Conservation (phyloP, 2,888 invertebrate species). For the Laspeyria flexula region DNA sequence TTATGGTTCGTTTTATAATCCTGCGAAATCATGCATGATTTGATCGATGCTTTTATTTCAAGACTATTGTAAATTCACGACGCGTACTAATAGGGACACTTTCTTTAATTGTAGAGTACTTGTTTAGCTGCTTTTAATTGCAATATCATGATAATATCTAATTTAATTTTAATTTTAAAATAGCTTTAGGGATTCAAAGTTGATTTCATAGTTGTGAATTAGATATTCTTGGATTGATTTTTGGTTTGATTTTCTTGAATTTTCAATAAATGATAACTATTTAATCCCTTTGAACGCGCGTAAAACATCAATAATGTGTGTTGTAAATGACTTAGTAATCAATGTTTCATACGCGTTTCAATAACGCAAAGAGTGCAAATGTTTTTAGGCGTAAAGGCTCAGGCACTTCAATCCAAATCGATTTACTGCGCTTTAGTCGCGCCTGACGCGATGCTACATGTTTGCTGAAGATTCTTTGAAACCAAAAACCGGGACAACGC, state of each 20-base stretch:
- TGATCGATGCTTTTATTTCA: slow-evolving; percentile 16
- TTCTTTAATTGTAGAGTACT: too few relatives aligned
- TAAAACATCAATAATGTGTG: slow-evolving; percentile 3
- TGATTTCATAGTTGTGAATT: not conserved
- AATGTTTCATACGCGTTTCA: slow-evolving; percentile 12
- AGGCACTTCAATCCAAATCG: slow-evolving; percentile 51
- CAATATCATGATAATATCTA: too few relatives aligned
- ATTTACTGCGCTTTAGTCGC: slow-evolving; percentile 58
- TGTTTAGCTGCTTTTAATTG: too few relatives aligned
- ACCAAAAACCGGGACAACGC: slow-evolving; percentile 11
- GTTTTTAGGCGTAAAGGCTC: slow-evolving; percentile 35
- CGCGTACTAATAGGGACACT: too few relatives aligned
- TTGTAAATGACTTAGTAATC: slow-evolving; percentile 8
- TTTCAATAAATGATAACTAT: too few relatives aligned
- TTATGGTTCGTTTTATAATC: slow-evolving; percentile 32
- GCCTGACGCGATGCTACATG: slow-evolving; percentile 45
- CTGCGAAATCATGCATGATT: slow-evolving; percentile 23
- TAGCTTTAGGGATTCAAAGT: too few relatives aligned
- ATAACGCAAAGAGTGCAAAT: slow-evolving; percentile 36
- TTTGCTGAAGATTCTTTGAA: slow-evolving; percentile 33
- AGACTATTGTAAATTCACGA: slow-evolving; percentile 8
- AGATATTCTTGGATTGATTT: too few relatives aligned
- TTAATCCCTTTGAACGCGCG: not conserved
- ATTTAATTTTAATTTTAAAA: too few relatives aligned
- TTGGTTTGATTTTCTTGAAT: too few relatives aligned